phyloP scores from a whole-genome alignment of 2,797 vertebrate species.

The Lagorchestes hirsutus region DNA sequence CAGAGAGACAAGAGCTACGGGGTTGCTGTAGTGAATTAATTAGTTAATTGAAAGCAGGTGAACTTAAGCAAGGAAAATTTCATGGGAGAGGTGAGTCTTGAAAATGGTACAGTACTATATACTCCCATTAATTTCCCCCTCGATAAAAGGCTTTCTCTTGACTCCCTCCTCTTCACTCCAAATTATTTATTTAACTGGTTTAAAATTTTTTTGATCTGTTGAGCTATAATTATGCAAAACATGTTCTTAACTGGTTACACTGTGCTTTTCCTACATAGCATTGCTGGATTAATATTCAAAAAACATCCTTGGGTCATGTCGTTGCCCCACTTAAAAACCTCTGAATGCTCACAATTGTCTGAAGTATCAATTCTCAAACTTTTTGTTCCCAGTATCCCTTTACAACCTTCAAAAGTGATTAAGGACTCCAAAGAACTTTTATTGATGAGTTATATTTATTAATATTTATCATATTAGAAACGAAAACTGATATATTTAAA shows the following conservation, averaged over 20 bases:
- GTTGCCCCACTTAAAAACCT: not conserved
- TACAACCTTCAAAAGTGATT: not conserved
- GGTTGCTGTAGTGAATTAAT: not conserved
- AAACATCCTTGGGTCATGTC: not conserved
- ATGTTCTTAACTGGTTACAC: not conserved
- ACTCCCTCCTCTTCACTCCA: not conserved
- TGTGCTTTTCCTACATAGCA: not conserved
- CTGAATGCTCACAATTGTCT: not conserved
- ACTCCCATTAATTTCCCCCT: not conserved
- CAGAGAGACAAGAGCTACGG: not conserved
- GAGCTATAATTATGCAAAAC: not conserved
- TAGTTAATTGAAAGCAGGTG: not conserved
- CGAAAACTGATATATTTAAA: not conserved
- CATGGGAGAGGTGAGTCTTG: not conserved
- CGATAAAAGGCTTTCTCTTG: not conserved
- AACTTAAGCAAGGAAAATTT: not conserved
- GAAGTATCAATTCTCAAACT: not conserved
- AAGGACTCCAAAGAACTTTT: not conserved
- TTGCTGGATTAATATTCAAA: not conserved
- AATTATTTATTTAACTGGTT: not conserved
- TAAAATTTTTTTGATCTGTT: not conserved
- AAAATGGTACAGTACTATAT: not conserved
- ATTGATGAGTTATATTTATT: not conserved
- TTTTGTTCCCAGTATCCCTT: not conserved
- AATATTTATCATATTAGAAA: not conserved